phyloP scores from a whole-genome alignment of 2,797 vertebrate genomes.

The Cirrhinus mrigala region DNA sequence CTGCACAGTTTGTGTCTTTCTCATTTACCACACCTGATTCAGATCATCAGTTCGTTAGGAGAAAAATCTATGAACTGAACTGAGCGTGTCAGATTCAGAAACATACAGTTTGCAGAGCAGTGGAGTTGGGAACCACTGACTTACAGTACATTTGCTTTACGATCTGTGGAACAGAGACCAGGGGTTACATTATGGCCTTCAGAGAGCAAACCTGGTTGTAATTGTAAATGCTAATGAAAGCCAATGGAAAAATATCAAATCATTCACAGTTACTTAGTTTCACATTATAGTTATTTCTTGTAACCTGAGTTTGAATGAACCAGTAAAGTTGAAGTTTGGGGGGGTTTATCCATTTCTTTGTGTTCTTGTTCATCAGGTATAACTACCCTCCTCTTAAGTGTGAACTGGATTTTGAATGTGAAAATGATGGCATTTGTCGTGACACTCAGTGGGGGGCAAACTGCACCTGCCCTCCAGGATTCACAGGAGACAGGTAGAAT shows the following conservation, averaged over 20 bases:
- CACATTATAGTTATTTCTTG: background rate
- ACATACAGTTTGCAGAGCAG: too few relatives aligned
- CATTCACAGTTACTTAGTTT: background rate
- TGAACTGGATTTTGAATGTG: conserved; percentile 83
- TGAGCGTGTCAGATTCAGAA: too few relatives aligned
- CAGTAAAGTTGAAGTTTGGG: background rate
- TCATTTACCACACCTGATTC: too few relatives aligned
- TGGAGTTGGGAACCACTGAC: too few relatives aligned
- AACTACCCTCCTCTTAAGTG: conserved; percentile 83
- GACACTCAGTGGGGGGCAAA: conserved; percentile 85
- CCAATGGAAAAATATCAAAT: background rate
- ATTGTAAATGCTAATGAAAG: background rate
- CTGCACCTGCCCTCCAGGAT: conserved; percentile 87
- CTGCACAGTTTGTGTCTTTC: too few relatives aligned
- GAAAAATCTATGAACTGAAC: too few relatives aligned
- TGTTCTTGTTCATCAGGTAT: conserved; percentile 76
- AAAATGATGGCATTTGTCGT: conserved; percentile 79
- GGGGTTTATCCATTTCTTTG: background rate
- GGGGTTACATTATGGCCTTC: background rate
- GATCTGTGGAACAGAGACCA: background rate
- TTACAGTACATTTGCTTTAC: background rate
- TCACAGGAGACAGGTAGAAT: conserved; percentile 83
- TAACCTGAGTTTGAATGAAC: background rate
- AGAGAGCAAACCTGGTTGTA: background rate
- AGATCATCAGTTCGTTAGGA: too few relatives aligned